Evolutionary conservation across 2,797 vertebrate genomes (phyloP).

Genomic region (Paedocypris micromegethes): DNA sequence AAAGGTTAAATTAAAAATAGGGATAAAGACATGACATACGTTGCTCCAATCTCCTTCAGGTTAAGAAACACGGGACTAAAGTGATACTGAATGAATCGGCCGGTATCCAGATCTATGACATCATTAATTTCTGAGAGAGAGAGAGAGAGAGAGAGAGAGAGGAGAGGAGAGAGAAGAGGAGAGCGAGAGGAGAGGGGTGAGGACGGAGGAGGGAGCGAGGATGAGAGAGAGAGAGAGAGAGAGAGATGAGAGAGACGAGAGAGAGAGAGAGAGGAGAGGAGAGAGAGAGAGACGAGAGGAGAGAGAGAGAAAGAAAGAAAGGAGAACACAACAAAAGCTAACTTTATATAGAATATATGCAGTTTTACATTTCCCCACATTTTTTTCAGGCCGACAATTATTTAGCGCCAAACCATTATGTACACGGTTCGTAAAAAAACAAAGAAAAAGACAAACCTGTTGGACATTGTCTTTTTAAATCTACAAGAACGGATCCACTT

Average conservation of each 20-base stretch:
- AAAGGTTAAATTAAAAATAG: not conserved
- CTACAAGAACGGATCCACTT: constrained; percentile 77
- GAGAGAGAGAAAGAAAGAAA: not conserved
- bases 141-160: not conserved
- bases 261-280: not conserved
- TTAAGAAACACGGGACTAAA: constrained; percentile 82
- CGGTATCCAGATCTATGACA: constrained; percentile 67
- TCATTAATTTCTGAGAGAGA: constrained; percentile 63
- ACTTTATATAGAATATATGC: too few relatives aligned
- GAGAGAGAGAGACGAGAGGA: too few relatives aligned
- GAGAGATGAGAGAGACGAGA: not conserved
- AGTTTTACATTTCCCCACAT: not conserved
- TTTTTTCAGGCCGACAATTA: too few relatives aligned
- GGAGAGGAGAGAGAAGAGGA: too few relatives aligned
- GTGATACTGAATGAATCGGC: constrained; percentile 84
- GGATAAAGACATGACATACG: constrained; percentile 57
- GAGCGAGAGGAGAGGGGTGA: too few relatives aligned
- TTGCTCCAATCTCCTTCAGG: constrained; percentile 82
- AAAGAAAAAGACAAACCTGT: constrained; percentile 57
- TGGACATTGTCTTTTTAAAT: constrained; percentile 77
- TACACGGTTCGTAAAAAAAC: not conserved
- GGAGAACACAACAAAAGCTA: too few relatives aligned
- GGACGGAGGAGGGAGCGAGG: too few relatives aligned
- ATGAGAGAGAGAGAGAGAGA: not conserved
- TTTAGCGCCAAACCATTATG: not conserved